These are phyloP conservation scores for Nycteola revayana DNA, from an alignment of 2,888 invertebrate species.

Conservation along the genomic window DNA sequence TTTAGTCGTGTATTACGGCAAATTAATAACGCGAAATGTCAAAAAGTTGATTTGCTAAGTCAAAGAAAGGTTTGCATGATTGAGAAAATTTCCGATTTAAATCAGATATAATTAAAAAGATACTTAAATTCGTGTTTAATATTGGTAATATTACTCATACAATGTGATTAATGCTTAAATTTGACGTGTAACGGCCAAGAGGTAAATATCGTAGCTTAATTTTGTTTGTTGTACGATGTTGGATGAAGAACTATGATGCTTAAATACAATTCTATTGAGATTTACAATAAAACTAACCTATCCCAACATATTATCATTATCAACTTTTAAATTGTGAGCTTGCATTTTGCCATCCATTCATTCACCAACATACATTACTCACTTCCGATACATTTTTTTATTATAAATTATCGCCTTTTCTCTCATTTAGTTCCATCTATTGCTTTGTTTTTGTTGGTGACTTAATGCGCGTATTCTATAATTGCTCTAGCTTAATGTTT, in stretches of 20 bases:
- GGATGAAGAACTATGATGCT: neutral
- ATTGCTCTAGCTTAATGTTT: too few species aligned
- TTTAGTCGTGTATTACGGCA: constrained; percentile 6
- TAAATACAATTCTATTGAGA: neutral
- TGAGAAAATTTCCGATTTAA: constrained; percentile 24
- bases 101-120: constrained; percentile 15
- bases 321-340: too few species aligned
- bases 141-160: constrained; percentile 11
- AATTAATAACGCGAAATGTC: constrained; percentile 22
- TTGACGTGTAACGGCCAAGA: constrained; percentile 10
- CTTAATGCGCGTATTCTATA: too few species aligned
- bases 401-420: too few species aligned
- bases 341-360: too few species aligned
- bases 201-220: constrained; percentile 20
- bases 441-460: too few species aligned
- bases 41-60: constrained; percentile 24
- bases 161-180: constrained; percentile 10
- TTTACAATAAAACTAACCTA: constrained; percentile 1
- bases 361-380: too few species aligned
- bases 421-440: too few species aligned
- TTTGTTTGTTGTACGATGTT: constrained; percentile 17
- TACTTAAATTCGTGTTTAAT: constrained; percentile 8
- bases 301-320: constrained; percentile 3
- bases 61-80: constrained; percentile 29
- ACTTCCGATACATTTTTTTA: too few species aligned